phyloP scores from a whole-genome alignment of 2,888 invertebrate genomes.

The Clunio marinus region DNA sequence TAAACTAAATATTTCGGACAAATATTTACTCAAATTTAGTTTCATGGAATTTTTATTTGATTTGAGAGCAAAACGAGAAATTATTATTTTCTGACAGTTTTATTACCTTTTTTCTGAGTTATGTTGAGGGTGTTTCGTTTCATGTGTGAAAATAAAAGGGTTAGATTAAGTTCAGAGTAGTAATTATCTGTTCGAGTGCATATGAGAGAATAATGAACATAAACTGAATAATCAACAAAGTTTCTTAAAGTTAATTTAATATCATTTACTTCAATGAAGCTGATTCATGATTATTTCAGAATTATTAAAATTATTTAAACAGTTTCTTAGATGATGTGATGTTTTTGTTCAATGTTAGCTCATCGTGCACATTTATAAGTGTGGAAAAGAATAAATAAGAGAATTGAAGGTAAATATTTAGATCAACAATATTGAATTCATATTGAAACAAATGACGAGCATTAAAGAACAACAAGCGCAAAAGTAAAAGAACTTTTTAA shows the following conservation, averaged over 20 bases:
- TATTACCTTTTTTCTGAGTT: neutral
- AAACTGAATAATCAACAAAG: neutral
- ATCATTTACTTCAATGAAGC: too few relatives aligned
- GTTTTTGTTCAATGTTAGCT: too few relatives aligned
- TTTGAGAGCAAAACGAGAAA: neutral
- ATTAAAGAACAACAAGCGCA: too few relatives aligned
- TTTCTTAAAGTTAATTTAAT: too few relatives aligned
- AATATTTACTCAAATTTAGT: conserved; percentile 14
- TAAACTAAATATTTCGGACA: neutral
- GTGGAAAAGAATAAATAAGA: neutral
- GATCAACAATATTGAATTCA: too few relatives aligned
- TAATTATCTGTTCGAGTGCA: neutral
- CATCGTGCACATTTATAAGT: too few relatives aligned
- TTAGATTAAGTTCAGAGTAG: neutral
- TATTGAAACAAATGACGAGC: too few relatives aligned
- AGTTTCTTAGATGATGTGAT: too few relatives aligned
- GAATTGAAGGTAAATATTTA: conserved; percentile 7
- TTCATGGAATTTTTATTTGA: conserved; percentile 1
- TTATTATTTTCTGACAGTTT: neutral
- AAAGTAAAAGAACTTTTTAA: neutral
- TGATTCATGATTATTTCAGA: too few relatives aligned
- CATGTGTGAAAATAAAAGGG: neutral
- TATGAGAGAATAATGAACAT: neutral
- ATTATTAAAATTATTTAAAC: too few relatives aligned
- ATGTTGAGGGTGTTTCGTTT: conserved; percentile 7